Conservation (phyloP, 2,113 vertebrate species). For the Anseranas semipalmata region DNA sequence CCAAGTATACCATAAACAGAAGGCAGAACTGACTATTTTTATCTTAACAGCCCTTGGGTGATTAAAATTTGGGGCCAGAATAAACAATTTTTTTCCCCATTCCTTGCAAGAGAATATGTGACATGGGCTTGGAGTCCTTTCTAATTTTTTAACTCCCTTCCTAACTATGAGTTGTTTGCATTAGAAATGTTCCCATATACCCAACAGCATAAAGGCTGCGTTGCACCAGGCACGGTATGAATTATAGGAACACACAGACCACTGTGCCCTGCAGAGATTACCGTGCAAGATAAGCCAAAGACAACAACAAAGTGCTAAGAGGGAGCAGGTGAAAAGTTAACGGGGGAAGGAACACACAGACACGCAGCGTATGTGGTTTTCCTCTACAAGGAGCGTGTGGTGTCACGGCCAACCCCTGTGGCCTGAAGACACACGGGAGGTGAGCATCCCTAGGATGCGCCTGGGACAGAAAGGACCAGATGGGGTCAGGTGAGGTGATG, state of each 20-base stretch:
- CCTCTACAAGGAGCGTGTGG: not conserved
- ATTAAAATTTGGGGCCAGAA: conserved; percentile 83
- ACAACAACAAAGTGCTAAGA: conserved; percentile 57
- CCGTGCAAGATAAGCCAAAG: conserved; percentile 35
- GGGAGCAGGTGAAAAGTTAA: conserved; percentile 48
- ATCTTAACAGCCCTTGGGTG: conserved; percentile 80
- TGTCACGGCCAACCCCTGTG: rapidly evolving
- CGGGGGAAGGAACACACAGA: not conserved
- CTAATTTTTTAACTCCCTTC: conserved; percentile 70
- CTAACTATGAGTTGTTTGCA: conserved; percentile 62
- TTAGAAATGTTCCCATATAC: conserved; percentile 56
- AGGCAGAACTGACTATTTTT: conserved; percentile 83
- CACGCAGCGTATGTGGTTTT: not conserved
- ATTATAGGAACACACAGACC: conserved; percentile 36
- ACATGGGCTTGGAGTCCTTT: conserved; percentile 75
- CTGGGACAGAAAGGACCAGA: not conserved
- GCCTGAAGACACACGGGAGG: rapidly evolving
- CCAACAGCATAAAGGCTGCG: conserved; percentile 7
- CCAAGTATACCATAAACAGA: conserved; percentile 83
- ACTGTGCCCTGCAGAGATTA: conserved; percentile 36
- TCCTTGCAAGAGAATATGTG: conserved; percentile 78
- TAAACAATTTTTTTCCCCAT: conserved; percentile 80
- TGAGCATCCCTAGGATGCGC: not conserved
- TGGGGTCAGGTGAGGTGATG: not conserved
- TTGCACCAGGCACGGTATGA: conserved; percentile 13